Evolutionary conservation across 2,888 invertebrate species (phyloP), one percentile per base, ranked within the genome.

Genomic region (Deilephila porcellus): DNA sequence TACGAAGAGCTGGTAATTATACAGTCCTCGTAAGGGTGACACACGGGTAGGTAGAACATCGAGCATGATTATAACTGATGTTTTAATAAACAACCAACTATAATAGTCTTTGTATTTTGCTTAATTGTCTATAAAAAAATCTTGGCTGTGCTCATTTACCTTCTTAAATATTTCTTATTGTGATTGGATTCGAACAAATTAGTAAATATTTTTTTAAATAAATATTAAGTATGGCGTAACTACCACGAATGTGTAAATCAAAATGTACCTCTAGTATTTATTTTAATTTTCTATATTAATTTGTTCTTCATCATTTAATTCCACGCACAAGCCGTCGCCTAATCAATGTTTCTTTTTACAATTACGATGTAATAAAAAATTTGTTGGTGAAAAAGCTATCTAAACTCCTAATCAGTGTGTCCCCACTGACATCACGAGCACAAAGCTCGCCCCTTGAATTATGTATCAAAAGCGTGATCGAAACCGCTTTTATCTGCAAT

Each of bases 401-500:
- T 71, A 62, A 73, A 71, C 71, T 59, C 0, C 0, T 3, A 0
- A 4, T 0, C 84, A n/a, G 82, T 84, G 77, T 83, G 82, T 84
- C 74, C 56, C 34, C 29, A 14, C 29, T 53, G 34, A 63, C 67
- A 76, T 75, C 76, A 78, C 76, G 75, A 78, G 79, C 76, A 78
- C 82, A 81, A 85, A 86, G 83, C 85, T 83, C 79, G 83, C 82
- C 78, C 80, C 76, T 78, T 88, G 86, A 88, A 89, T 89, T 88
- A 88, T 89, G 83, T 88, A 90, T 88, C 86, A 89, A 87, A 72
- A 86, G 84, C 82, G 81, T 82, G 83, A 89, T 88, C 83, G 84
- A 83, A 84, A 85, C 82, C 78, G 83, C 86, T 87, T 86, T 88
- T 85, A 87, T 87, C 83, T 82, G 73, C 72, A 79, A 83, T 81